Base-by-base conservation (phyloP, 2,888 invertebrate genomes). In the Lycia hirtaria region DNA sequence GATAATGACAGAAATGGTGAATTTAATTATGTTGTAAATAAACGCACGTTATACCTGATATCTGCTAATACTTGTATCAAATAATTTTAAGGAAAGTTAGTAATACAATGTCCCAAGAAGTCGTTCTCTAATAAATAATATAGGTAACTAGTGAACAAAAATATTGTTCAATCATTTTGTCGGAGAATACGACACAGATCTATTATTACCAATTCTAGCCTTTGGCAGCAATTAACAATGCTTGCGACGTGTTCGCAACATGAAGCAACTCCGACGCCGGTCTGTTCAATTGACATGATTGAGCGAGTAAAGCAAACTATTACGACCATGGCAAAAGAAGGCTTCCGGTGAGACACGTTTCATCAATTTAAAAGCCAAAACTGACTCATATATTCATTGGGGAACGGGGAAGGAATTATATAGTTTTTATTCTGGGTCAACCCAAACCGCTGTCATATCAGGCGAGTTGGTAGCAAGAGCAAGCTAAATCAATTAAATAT, bases 351-450 rank as follows among this genome's bases (percentile, higher is more conserved):
- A 55, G 58, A 69, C 64, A 40, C 37, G 64, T 72, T 77, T 76
- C 72, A 82, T 81, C 78, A 78, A 66, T 65, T 71, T 76, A 72
- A 80, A 80, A 80, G 75, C 71, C 62, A 52, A 67, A 71, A 74
- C 67, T 77, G 74, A 74, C 71, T 49, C 48, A 38, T 35, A 44
- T 33, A 22, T 45, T 50, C 38, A 50, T 15, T 28, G 17, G 30
- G 44, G 48, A 41, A 12, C 12, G 5, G 10, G 26, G 26, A 26
- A 26, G 15, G 26, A 41, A n/a, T 2, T 17, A 41, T 43, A 43
- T 12, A 7, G 17, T 33, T 33, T 14, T 3, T 44, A 47, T 44
- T 26, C 1, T 38, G 49, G 51, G 49, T 9, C 45, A 10, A 12
- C 32, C 38, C 33, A 32, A 9, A 17, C 47, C 12, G 22, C 24